A percentile compares a stretch with the other conserved stretches of the same genome.
Evolutionary conservation across 2,888 invertebrate genomes (phyloP).

Genomic region (Latrodectus elegans): DNA sequence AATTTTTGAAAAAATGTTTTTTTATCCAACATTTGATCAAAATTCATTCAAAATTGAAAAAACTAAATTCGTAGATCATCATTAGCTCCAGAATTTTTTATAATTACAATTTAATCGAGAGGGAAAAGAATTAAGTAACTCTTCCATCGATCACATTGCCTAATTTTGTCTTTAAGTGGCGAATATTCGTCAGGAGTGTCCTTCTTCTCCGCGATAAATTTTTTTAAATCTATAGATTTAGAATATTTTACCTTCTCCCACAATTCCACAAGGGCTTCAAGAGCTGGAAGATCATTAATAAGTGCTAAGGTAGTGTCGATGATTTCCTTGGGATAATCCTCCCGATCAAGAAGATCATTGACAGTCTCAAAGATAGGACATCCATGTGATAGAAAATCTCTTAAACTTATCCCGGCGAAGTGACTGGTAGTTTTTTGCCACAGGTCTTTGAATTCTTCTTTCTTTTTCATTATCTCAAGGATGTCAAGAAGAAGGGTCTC

Average conservation of each 20-base stretch:
- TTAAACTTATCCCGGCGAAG: not conserved
- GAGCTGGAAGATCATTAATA: not conserved
- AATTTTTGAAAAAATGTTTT: too few species aligned
- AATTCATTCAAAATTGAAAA: too few species aligned
- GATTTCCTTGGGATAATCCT: not conserved
- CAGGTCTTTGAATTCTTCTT: not conserved
- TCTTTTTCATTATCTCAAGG: not conserved
- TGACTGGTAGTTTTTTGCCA: not conserved
- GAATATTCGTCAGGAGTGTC: not conserved
- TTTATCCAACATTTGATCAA: too few species aligned
- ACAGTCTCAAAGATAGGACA: not conserved
- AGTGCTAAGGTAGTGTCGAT: not conserved
- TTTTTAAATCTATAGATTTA: not conserved
- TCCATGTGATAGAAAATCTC: not conserved
- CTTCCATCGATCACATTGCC: not conserved
- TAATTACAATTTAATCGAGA: not conserved
- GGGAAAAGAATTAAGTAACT: not conserved
- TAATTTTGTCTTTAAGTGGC: not conserved
- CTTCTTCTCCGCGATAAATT: not conserved
- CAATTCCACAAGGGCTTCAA: not conserved
- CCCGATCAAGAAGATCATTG: not conserved
- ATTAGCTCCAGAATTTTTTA: not conserved
- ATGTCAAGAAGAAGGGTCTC: not conserved
- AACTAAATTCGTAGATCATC: too few species aligned
- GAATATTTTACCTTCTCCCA: not conserved